Evolutionary conservation across 2,113 vertebrate species (phyloP).

Genomic region (Bubo scandiacus): DNA sequence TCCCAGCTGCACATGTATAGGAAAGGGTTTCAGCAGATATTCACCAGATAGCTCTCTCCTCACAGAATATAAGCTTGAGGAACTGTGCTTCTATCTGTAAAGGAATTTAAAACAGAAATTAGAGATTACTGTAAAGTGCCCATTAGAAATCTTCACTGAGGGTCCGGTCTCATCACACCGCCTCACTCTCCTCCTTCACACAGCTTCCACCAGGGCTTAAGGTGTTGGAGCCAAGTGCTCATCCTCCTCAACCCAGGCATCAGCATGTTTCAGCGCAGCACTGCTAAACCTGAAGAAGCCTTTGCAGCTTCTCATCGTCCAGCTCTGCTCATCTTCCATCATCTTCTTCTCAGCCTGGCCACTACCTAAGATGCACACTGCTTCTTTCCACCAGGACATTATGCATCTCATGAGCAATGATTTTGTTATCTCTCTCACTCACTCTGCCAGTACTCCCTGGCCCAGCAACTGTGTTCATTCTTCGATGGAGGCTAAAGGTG

Average conservation of each 20-base stretch:
- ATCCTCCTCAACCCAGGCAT: neutral
- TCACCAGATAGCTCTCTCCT: neutral
- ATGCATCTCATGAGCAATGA: neutral
- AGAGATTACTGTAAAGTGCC: neutral
- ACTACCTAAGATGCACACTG: neutral
- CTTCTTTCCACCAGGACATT: neutral
- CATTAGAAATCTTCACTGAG: no score
- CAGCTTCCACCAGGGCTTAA: neutral
- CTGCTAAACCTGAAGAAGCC: neutral
- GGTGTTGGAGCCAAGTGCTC: neutral
- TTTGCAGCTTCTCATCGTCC: neutral
- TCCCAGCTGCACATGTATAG: rapidly evolving
- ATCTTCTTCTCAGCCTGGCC: neutral
- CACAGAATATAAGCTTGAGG: neutral
- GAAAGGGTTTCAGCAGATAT: neutral
- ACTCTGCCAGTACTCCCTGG: neutral
- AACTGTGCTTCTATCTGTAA: neutral
- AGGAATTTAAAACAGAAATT: neutral
- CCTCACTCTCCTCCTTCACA: neutral
- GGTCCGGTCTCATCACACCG: neutral
- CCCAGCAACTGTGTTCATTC: neutral
- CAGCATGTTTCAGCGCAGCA: neutral
- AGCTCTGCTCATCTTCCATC: neutral
- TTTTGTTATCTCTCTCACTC: neutral
- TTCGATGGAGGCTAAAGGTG: neutral